Conservation (phyloP, 2,113 vertebrate genomes). For the Etheostoma cragini region DNA sequence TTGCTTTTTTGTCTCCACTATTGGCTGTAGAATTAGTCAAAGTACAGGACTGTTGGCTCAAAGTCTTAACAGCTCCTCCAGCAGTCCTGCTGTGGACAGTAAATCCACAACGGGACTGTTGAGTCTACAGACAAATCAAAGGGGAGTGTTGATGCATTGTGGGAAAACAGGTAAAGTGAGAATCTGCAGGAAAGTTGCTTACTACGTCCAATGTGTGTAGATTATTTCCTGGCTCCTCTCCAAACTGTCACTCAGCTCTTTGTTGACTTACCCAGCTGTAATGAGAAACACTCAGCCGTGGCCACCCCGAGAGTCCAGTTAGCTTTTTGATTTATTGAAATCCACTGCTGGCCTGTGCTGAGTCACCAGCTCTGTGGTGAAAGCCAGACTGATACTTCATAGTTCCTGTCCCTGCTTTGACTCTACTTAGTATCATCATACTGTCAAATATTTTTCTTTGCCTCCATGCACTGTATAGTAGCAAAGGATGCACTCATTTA, state of each 20-base stretch:
- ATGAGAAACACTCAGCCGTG: slow-evolving; percentile 71
- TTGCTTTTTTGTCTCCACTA: not conserved
- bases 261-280: slow-evolving; percentile 67
- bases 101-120: not conserved
- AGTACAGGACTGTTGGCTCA: not conserved
- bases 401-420: slow-evolving; percentile 58
- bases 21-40: not conserved
- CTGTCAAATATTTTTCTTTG: slow-evolving; percentile 51
- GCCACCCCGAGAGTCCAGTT: slow-evolving; percentile 70
- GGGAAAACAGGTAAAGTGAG: slow-evolving; percentile 37
- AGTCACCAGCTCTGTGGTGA: slow-evolving; percentile 72
- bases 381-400: slow-evolving; percentile 69
- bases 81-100: slow-evolving; percentile 21
- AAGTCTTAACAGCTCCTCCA: not conserved
- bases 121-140: slow-evolving; percentile 35
- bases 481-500: slow-evolving; percentile 44
- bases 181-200: slow-evolving; percentile 59
- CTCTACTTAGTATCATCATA: slow-evolving; percentile 63
- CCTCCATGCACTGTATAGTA: not conserved
- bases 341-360: slow-evolving; percentile 68
- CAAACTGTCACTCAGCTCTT: slow-evolving; percentile 64
- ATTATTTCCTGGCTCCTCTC: slow-evolving; percentile 56
- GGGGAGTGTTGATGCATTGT: slow-evolving; percentile 38
- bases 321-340: slow-evolving; percentile 79
- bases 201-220: slow-evolving; percentile 38